These are phyloP conservation scores for Atherinosoma microstoma DNA, from an alignment of 2,797 vertebrate genomes.

Conservation along the genomic window DNA sequence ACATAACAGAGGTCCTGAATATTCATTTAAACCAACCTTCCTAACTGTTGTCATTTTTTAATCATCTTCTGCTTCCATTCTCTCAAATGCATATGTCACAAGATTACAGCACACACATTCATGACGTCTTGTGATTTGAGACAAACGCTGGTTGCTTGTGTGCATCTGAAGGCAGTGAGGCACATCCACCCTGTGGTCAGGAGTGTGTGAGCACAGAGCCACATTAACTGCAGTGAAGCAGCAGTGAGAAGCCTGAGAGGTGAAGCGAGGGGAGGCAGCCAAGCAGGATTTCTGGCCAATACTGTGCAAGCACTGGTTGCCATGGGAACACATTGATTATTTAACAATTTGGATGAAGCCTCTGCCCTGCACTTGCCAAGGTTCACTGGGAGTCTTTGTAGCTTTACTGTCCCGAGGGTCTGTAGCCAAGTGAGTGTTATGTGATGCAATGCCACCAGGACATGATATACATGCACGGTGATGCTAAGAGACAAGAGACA, in stretches of 20 bases:
- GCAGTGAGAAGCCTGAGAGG: conserved; percentile 61
- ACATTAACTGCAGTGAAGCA: conserved; percentile 70
- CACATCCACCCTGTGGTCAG: conserved; percentile 54
- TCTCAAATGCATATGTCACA: neutral
- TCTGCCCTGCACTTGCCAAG: conserved; percentile 71
- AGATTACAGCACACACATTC: neutral
- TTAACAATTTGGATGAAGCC: conserved; percentile 82
- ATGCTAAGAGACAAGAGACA: conserved; percentile 62
- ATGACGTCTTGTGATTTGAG: neutral
- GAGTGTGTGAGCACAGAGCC: conserved; percentile 59
- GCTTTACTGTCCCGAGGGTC: conserved; percentile 72
- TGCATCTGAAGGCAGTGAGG: conserved; percentile 41
- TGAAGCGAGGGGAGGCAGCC: conserved; percentile 64
- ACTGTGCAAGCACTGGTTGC: conserved; percentile 65
- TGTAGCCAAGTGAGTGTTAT: conserved; percentile 65
- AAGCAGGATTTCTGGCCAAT: conserved; percentile 63
- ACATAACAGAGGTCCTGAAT: neutral
- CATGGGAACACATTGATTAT: conserved; percentile 87
- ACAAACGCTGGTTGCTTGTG: conserved; percentile 5
- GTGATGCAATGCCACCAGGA: conserved; percentile 54
- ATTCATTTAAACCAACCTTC: conserved; percentile 3
- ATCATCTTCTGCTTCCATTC: neutral
- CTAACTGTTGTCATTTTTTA: neutral
- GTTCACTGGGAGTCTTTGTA: conserved; percentile 77
- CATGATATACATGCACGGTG: conserved; percentile 53